Conservation (phyloP, 2,888 invertebrate species). For the Scrobipalpa costella region DNA sequence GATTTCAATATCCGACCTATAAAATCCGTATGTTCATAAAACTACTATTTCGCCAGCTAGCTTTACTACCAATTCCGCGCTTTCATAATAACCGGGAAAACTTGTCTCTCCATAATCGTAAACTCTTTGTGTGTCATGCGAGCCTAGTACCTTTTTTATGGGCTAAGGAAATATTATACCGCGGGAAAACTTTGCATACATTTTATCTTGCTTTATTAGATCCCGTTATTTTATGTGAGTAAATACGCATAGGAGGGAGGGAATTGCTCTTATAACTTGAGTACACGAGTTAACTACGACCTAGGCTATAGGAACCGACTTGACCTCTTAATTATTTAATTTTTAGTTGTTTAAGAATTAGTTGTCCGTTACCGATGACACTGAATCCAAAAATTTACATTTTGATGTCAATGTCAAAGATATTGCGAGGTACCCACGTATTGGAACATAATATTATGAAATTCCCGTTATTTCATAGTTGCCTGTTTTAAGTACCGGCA, state of each 20-base stretch:
- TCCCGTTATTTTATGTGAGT: background rate
- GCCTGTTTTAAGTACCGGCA: no score
- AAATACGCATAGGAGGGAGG: background rate
- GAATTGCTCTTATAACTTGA: background rate
- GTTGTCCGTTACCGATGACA: no score
- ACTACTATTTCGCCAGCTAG: slow-evolving; percentile 37
- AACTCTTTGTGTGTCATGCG: slow-evolving; percentile 40
- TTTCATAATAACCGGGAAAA: slow-evolving; percentile 49
- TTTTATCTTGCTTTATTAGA: slow-evolving; percentile 21
- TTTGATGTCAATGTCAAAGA: no score
- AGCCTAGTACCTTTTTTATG: slow-evolving; percentile 39
- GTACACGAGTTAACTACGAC: background rate
- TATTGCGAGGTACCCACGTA: no score
- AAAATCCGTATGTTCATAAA: slow-evolving; percentile 9
- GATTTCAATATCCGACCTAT: slow-evolving; percentile 5
- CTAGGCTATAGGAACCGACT: no score
- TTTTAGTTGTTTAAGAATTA: no score
- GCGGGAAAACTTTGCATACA: slow-evolving; percentile 18
- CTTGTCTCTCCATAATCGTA: slow-evolving; percentile 47
- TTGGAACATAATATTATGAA: no score
- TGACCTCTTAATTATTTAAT: no score
- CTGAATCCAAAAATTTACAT: no score
- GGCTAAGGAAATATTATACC: slow-evolving; percentile 36
- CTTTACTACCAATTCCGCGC: slow-evolving; percentile 38
- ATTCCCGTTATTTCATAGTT: no score